Percentiles rank a stretch among this genome's conserved stretches.
phyloP scores from a whole-genome alignment of 2,888 invertebrate species.

The Cryptocephalus moraei region DNA sequence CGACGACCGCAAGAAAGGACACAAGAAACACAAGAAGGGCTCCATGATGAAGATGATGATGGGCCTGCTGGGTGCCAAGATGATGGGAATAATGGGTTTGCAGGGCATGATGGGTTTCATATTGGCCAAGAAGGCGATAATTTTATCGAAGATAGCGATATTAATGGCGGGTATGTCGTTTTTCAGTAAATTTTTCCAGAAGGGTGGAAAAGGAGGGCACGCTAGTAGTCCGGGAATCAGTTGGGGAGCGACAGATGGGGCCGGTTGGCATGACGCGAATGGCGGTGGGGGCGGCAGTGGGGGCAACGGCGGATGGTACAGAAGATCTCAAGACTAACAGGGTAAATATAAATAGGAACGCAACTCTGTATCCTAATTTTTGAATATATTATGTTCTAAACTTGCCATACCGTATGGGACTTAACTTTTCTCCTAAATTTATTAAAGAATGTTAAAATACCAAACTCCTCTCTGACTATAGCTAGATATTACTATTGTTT shows the following conservation, averaged over 20 bases:
- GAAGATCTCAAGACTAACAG: no score
- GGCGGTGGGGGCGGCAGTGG: background rate
- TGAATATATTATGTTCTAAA: no score
- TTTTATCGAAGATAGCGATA: background rate
- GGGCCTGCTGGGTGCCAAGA: background rate
- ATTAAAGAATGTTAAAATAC: no score
- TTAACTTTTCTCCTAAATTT: no score
- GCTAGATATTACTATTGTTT: no score
- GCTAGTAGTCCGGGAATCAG: background rate
- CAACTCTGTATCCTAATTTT: no score
- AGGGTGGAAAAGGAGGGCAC: background rate
- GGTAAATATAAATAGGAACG: no score
- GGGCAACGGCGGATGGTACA: background rate
- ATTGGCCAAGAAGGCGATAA: background rate
- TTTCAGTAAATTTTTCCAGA: background rate
- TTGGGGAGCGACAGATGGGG: background rate
- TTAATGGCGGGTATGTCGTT: background rate
- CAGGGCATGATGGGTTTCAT: background rate
- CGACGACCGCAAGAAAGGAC: background rate
- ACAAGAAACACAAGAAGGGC: background rate
- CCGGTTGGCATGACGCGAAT: background rate
- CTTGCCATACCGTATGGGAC: no score
- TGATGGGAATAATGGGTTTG: background rate
- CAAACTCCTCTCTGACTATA: no score
- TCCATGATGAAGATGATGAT: background rate